A percentile compares a stretch with the other conserved stretches of the same genome.
Conservation (phyloP, 2,113 vertebrate genomes). For the Riparia riparia region DNA sequence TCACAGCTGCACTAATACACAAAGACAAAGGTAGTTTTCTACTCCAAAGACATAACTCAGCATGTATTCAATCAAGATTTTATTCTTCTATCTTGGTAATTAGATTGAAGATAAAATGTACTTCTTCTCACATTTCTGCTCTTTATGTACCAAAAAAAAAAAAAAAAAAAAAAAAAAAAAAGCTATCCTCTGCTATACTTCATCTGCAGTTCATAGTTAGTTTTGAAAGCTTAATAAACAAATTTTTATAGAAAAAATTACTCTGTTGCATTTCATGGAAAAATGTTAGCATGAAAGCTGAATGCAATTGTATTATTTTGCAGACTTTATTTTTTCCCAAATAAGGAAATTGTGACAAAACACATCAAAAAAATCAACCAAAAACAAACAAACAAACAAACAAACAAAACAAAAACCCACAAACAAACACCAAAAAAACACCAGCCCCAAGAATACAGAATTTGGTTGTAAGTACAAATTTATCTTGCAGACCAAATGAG, state of each 20-base stretch:
- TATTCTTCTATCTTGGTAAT: conserved; percentile 25
- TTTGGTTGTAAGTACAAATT: neutral
- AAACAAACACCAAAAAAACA: accelerated
- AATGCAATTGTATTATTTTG: neutral
- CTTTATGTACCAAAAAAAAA: neutral
- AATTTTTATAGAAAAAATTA: neutral
- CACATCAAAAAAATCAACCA: neutral
- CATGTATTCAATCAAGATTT: conserved; percentile 39
- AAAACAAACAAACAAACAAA: no score
- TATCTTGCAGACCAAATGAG: neutral
- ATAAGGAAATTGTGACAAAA: neutral
- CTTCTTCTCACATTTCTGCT: neutral
- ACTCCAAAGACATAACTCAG: neutral
- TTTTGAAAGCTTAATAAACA: conserved; percentile 4
- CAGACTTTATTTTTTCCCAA: neutral
- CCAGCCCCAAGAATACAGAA: neutral
- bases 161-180: neutral
- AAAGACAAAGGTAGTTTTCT: conserved; percentile 30
- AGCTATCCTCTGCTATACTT: neutral
- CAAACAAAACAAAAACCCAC: neutral
- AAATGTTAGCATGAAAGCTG: neutral
- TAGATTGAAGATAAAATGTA: neutral
- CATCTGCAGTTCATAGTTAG: neutral
- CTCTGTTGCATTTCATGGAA: neutral
- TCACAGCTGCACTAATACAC: conserved; percentile 29